phyloP scores from a whole-genome alignment of 2,113 vertebrate species.

The Camelus dromedarius region DNA sequence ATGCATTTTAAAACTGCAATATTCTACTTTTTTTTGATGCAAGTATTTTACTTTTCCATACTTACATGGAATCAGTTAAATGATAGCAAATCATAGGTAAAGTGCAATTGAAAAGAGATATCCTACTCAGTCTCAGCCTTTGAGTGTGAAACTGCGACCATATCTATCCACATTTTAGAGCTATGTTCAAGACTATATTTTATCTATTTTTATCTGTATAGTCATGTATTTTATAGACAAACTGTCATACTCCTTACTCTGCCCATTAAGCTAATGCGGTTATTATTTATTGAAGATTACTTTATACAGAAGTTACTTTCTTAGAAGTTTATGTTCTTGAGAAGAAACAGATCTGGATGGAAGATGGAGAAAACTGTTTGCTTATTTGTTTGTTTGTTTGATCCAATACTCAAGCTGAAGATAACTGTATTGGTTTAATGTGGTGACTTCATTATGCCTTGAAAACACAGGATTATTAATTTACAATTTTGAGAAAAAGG shows the following conservation, averaged over 20 bases:
- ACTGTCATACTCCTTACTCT: neutral
- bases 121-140: neutral
- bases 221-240: neutral
- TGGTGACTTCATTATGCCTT: neutral
- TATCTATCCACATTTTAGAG: neutral
- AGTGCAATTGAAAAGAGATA: neutral
- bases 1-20: neutral
- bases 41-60: neutral
- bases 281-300: neutral
- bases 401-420: neutral
- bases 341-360: neutral
- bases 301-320: neutral
- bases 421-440: neutral
- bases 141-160: neutral
- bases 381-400: neutral
- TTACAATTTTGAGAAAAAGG: neutral
- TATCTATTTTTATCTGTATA: neutral
- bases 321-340: constrained; percentile 34
- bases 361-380: neutral
- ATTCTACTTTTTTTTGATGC: neutral
- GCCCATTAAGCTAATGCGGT: neutral
- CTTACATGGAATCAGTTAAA: neutral
- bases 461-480: neutral
- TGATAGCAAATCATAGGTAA: neutral
- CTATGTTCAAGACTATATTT: neutral